Conservation (phyloP, 2,888 invertebrate genomes). For the Cephalotes varians region DNA sequence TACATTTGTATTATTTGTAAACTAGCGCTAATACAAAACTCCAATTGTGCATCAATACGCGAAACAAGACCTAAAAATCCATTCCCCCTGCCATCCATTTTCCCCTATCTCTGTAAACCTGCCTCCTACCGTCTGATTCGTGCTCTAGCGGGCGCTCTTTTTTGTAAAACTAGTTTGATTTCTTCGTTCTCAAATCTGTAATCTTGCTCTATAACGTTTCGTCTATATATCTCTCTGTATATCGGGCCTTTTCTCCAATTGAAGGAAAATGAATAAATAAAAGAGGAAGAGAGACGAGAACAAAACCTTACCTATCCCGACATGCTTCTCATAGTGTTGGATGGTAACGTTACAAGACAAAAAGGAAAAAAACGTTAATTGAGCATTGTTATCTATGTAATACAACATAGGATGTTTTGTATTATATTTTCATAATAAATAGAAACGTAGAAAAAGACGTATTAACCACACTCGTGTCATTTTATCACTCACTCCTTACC, state of each 20-base stretch:
- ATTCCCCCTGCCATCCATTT: slow-evolving; percentile 30
- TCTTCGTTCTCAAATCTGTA: slow-evolving; percentile 75
- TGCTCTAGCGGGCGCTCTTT: slow-evolving; percentile 53
- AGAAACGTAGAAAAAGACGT: slow-evolving; percentile 86
- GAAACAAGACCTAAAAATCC: slow-evolving; percentile 63
- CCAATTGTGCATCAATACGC: slow-evolving; percentile 81
- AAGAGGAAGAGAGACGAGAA: slow-evolving; percentile 64
- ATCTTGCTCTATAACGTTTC: slow-evolving; percentile 78
- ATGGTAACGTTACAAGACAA: slow-evolving; percentile 83
- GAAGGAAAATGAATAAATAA: slow-evolving; percentile 64
- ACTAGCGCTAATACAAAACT: slow-evolving; percentile 85
- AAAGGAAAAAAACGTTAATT: slow-evolving; percentile 84
- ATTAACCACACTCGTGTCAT: slow-evolving; percentile 79
- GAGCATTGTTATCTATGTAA: slow-evolving; percentile 86
- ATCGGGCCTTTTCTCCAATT: slow-evolving; percentile 80
- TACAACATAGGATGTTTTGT: slow-evolving; percentile 87
- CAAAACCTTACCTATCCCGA: slow-evolving; percentile 80
- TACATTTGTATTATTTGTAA: slow-evolving; percentile 85
- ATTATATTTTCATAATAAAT: slow-evolving; percentile 87
- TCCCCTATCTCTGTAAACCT: slow-evolving; percentile 30
- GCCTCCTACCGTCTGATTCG: slow-evolving; percentile 56
- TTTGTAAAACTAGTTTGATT: slow-evolving; percentile 67
- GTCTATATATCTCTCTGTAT: slow-evolving; percentile 78
- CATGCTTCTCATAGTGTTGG: slow-evolving; percentile 83
- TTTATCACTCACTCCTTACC: slow-evolving; percentile 52